A percentile compares a stretch with the other conserved stretches of the same genome.
These are phyloP conservation scores for Diabrotica virgifera DNA, from an alignment of 1,140 invertebrate genomes.

Conservation along the genomic window DNA sequence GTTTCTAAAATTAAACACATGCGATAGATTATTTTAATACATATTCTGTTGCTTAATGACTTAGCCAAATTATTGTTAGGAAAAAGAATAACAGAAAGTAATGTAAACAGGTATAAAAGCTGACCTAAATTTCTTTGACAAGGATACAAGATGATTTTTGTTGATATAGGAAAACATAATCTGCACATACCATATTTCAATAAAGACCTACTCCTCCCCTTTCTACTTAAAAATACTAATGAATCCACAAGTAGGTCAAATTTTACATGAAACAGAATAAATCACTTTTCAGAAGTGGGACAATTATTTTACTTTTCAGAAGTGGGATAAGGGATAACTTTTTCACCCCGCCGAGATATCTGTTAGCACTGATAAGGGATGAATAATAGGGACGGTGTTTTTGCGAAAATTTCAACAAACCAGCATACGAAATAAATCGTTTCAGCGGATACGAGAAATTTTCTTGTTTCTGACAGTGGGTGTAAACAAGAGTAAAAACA, in stretches of 20 bases:
- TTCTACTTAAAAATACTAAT: background rate
- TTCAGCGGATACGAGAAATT: background rate
- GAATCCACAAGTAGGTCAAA: background rate
- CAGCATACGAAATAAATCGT: background rate
- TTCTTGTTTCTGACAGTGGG: background rate
- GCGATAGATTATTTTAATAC: too few relatives aligned
- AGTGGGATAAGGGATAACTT: slow-evolving; percentile 2
- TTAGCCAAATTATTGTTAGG: too few relatives aligned
- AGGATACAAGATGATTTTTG: too few relatives aligned
- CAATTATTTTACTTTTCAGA: slow-evolving; percentile 3
- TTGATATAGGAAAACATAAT: too few relatives aligned
- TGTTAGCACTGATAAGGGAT: slow-evolving; percentile 2
- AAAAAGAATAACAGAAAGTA: too few relatives aligned
- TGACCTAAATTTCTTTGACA: too few relatives aligned
- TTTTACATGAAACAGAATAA: background rate
- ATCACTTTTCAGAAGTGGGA: background rate
- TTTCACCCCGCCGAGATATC: slow-evolving; percentile 1
- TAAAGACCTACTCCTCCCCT: too few relatives aligned
- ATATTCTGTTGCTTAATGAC: too few relatives aligned
- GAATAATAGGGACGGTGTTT: slow-evolving; percentile 2
- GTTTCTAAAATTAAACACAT: too few relatives aligned
- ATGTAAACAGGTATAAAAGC: too few relatives aligned
- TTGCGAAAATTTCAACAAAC: background rate
- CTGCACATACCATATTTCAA: too few relatives aligned
- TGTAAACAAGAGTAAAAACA: too few relatives aligned